Percentiles rank a stretch among this genome's conserved stretches.
These are phyloP conservation scores for Hyperoodon ampullatus DNA, from an alignment of 2,113 vertebrate species.

Conservation along the genomic window DNA sequence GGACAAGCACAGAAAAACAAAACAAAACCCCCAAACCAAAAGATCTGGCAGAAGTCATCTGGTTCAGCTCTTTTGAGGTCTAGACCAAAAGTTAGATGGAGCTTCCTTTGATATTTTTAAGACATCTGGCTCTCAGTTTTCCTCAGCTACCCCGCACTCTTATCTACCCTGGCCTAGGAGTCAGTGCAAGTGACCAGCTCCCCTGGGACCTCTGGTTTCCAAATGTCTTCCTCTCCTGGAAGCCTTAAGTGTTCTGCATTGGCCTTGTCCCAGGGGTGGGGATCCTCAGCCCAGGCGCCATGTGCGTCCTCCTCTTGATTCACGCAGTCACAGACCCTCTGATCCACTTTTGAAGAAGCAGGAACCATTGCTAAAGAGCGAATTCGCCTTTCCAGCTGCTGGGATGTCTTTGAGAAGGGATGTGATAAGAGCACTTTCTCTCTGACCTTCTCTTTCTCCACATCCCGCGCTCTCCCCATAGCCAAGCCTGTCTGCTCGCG, in stretches of 20 bases:
- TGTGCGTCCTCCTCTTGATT: not conserved
- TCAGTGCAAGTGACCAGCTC: not conserved
- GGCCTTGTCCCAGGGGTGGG: not conserved
- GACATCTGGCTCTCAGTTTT: not conserved
- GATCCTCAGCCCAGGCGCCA: not conserved
- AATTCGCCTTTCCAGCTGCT: not conserved
- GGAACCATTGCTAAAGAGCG: not conserved
- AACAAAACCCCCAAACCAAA: not conserved
- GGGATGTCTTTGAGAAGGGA: not conserved
- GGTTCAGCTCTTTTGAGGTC: not conserved
- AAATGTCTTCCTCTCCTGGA: not conserved
- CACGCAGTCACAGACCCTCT: not conserved
- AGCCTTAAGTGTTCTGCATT: not conserved
- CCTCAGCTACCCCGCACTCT: not conserved
- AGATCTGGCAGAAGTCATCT: not conserved
- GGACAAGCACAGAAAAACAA: not conserved
- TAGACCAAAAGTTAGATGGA: not conserved
- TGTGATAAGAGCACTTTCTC: not conserved
- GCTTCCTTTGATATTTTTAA: not conserved
- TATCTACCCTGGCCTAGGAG: not conserved
- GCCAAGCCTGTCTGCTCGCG: not conserved
- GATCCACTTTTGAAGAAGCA: not conserved
- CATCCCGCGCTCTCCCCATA: not conserved
- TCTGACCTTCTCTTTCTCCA: not conserved
- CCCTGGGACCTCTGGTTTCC: not conserved